phyloP scores from a whole-genome alignment of 2,888 invertebrate species.

The Dorcus hopei region DNA sequence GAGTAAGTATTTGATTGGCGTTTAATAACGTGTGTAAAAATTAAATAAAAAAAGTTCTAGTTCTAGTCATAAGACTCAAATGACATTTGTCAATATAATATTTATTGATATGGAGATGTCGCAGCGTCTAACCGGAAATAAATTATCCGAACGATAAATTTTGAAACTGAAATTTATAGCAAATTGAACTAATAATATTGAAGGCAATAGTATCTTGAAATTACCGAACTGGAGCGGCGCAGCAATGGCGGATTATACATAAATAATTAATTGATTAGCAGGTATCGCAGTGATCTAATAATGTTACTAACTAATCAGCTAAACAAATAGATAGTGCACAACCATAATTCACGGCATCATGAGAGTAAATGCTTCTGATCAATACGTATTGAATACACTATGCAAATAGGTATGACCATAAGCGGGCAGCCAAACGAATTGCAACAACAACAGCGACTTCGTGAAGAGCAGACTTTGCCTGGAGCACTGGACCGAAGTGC shows the following conservation, averaged over 20 bases:
- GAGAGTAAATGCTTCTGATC: slow-evolving; percentile 49
- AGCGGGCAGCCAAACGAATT: slow-evolving; percentile 37
- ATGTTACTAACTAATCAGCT: slow-evolving; percentile 53
- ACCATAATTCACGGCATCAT: slow-evolving; percentile 51
- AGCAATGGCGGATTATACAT: slow-evolving; percentile 43
- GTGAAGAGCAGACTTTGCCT: slow-evolving; percentile 28
- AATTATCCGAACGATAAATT: slow-evolving; percentile 10
- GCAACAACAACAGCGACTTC: slow-evolving; percentile 18
- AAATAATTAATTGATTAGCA: slow-evolving; percentile 54
- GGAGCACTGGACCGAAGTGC: slow-evolving; percentile 39
- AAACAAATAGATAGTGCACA: slow-evolving; percentile 53
- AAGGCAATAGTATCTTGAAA: slow-evolving; percentile 41
- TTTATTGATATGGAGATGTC: slow-evolving; percentile 16
- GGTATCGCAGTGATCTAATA: slow-evolving; percentile 52
- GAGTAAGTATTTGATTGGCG: no score
- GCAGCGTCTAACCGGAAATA: slow-evolving; percentile 18
- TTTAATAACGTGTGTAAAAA: no score
- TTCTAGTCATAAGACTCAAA: no score
- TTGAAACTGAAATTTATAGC: slow-evolving; percentile 16
- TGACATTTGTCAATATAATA: background rate
- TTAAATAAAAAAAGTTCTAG: no score
- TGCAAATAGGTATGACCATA: slow-evolving; percentile 45
- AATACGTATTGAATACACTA: slow-evolving; percentile 51
- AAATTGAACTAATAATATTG: slow-evolving; percentile 20
- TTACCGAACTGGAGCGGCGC: slow-evolving; percentile 41